Conservation (phyloP, 2,888 invertebrate genomes). For the Emesis russula region DNA sequence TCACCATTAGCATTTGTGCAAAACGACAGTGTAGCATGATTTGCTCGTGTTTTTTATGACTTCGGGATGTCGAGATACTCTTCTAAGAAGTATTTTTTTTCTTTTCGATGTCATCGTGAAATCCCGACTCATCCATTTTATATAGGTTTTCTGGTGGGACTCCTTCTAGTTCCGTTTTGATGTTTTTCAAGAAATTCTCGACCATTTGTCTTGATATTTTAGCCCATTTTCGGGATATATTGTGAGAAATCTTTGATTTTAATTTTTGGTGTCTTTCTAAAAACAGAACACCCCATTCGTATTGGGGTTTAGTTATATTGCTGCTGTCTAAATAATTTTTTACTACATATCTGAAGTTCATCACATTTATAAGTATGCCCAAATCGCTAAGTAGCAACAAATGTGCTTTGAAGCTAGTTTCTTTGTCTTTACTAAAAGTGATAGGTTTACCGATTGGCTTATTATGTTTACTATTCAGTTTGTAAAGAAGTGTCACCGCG, state of each 20-base stretch:
- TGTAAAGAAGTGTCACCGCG: slow-evolving; percentile 29
- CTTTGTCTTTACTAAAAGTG: slow-evolving; percentile 25
- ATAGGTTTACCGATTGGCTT: slow-evolving; percentile 7
- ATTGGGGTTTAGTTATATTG: slow-evolving; percentile 23
- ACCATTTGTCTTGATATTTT: slow-evolving; percentile 4
- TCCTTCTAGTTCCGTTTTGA: slow-evolving; percentile 29
- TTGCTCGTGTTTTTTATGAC: slow-evolving; percentile 25
- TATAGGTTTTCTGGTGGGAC: slow-evolving; percentile 32
- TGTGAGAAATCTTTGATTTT: slow-evolving; percentile 28
- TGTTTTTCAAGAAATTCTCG: slow-evolving; percentile 28
- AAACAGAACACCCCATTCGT: slow-evolving; percentile 32
- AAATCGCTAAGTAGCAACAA: slow-evolving; percentile 34
- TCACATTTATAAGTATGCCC: slow-evolving; percentile 16
- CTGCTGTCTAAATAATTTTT: slow-evolving; percentile 29
- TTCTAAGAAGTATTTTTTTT: slow-evolving; percentile 30
- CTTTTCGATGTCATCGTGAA: slow-evolving; percentile 9
- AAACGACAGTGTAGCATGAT: slow-evolving; percentile 28
- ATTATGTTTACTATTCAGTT: slow-evolving; percentile 18
- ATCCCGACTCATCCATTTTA: slow-evolving; percentile 30
- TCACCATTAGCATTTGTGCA: slow-evolving; percentile 21
- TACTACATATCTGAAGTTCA: slow-evolving; percentile 21
- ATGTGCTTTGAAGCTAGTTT: slow-evolving; percentile 29
- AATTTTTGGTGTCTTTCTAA: slow-evolving; percentile 14
- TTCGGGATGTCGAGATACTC: slow-evolving; percentile 16
- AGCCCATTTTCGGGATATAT: slow-evolving; percentile 24